These are phyloP conservation scores for Dynastes tityus DNA, from an alignment of 2,888 invertebrate genomes.

Conservation along the genomic window DNA sequence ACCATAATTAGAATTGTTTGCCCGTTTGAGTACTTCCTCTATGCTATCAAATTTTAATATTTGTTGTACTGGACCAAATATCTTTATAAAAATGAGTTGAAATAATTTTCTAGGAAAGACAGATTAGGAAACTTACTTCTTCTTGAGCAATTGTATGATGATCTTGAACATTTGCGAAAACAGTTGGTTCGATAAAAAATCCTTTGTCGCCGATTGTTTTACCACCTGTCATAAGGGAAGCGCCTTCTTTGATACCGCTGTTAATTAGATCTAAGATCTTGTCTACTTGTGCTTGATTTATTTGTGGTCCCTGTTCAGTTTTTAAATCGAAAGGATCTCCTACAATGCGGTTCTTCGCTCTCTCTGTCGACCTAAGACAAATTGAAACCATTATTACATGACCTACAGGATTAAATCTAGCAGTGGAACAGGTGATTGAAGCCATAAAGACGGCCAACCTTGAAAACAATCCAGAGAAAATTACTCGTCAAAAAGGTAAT, in stretches of 20 bases:
- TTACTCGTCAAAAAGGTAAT: no score
- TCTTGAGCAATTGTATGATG: constrained; percentile 88
- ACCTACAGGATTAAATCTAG: no score
- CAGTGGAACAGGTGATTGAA: no score
- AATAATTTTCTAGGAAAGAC: neutral
- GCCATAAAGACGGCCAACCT: no score
- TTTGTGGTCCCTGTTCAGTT: constrained; percentile 93
- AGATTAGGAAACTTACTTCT: constrained; percentile 68
- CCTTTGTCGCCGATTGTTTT: constrained; percentile 79
- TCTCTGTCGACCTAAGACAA: constrained; percentile 71
- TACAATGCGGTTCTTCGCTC: constrained; percentile 84
- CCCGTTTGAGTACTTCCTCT: constrained; percentile 90
- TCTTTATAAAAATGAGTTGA: constrained; percentile 69
- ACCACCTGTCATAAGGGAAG: constrained; percentile 86
- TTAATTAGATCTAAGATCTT: constrained; percentile 88
- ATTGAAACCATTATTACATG: no score
- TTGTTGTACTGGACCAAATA: constrained; percentile 97
- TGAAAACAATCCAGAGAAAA: no score
- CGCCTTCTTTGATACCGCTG: constrained; percentile 88
- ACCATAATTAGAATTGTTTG: constrained; percentile 93
- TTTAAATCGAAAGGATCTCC: constrained; percentile 90
- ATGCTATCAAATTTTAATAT: constrained; percentile 89
- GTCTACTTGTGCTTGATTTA: constrained; percentile 86
- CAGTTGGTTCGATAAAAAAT: constrained; percentile 91
- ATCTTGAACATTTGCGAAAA: constrained; percentile 89